phyloP scores from a whole-genome alignment of 2,113 vertebrate species.

The Lonchura striata region DNA sequence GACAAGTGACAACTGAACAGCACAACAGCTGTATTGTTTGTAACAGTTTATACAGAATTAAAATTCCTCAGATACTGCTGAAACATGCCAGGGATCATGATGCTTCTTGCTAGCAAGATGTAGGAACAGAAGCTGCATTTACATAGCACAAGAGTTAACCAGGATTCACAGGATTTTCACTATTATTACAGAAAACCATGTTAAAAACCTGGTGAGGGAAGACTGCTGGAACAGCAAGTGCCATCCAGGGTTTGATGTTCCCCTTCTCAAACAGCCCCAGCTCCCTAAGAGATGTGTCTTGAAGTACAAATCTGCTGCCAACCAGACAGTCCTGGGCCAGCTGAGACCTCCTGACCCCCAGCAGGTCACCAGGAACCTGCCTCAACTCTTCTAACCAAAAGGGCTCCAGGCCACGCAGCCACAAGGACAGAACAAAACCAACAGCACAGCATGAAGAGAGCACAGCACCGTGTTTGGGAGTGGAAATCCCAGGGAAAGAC shows the following conservation, averaged over 20 bases:
- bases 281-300: neutral
- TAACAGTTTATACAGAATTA: neutral
- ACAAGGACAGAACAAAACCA: neutral
- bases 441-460: neutral
- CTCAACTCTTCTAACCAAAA: neutral
- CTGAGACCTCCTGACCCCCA: neutral
- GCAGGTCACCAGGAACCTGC: fast-evolving
- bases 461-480: fast-evolving
- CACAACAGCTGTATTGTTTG: neutral
- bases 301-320: neutral
- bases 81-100: neutral
- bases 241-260: neutral
- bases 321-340: neutral
- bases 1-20: neutral
- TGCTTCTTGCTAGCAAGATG: neutral
- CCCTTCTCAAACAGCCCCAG: neutral
- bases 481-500: neutral
- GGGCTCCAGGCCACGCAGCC: neutral
- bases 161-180: neutral
- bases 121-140: neutral
- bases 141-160: neutral
- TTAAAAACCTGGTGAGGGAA: neutral
- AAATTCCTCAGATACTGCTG: neutral
- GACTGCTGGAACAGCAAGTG: neutral
- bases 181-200: neutral